Evolutionary conservation across 1,140 invertebrate genomes (phyloP), one percentile per base, ranked within the genome.

Genomic region (Luehdorfia chinensis): DNA sequence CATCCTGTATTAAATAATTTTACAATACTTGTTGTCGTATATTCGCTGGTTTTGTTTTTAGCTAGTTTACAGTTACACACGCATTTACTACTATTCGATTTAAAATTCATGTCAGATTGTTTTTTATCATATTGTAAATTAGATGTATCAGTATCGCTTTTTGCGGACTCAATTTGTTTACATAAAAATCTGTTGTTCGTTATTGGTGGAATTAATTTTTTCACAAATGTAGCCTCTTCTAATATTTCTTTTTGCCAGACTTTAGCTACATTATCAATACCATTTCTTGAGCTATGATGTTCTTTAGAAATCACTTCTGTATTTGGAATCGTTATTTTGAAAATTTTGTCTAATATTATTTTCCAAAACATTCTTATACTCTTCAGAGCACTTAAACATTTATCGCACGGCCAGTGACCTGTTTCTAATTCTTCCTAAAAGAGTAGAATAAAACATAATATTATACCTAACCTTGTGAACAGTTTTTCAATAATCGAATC

Each of bases 341-440:
- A 77, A 39, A 84, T 48, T 64, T 67, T 83, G 41, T 84, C 73
- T 18, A 73, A 19, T 7, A 86, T 69, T 43, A 83, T 67, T 55
- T 70, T 78, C 83, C 83, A 86, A 62, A 84, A 74, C 61, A 83
- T 70, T 59, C 77, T 83, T n/a, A 86, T 71, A 32, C 63, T 71
- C 55, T 83, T 84, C 2, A 86, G 51, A 12, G 74, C 66, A 15
- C 75, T 73, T 19, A 84, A 55, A 49, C 79, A 86, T 65, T 60
- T 58, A 32, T 84, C 78, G 47, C 79, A 86, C 4, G 83, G 83
- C 83, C 83, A 86, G 46, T 75, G 61, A 11, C 65, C 64, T 2
- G 83, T 83, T 66, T 86, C 69, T 30, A 84, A 55, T 47, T 84
- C 78, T 52, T 86, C 77, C 83, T 86, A 43, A 43, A 41, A 18